A percentile compares a stretch with the other conserved stretches of the same genome.
Conservation (phyloP, 2,113 vertebrate genomes). For the Diadophis punctatus region DNA sequence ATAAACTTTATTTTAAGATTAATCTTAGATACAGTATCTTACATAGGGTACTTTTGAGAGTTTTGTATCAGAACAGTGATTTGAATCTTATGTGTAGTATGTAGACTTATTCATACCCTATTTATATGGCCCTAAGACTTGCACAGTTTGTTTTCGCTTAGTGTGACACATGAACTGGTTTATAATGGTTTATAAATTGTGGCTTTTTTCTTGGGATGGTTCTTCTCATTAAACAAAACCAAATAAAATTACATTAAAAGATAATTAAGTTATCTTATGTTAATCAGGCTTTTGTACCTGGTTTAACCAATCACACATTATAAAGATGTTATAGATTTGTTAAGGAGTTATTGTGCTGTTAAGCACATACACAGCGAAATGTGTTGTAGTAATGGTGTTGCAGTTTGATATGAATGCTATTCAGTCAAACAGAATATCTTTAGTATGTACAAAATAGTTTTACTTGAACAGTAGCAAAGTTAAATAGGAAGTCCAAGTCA, state of each 20-base stretch:
- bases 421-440: no score
- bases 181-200: background rate
- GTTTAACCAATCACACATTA: background rate
- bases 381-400: no score
- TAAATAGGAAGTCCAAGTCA: no score
- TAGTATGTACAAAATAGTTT: no score
- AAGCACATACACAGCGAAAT: no score
- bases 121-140: background rate
- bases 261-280: background rate
- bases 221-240: background rate
- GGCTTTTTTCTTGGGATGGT: background rate
- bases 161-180: background rate
- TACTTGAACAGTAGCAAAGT: no score
- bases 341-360: no score
- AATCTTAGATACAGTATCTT: background rate
- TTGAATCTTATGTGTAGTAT: background rate
- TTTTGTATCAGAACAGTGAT: background rate
- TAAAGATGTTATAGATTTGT: slow-evolving; percentile 27
- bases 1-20: background rate
- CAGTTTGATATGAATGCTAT: no score
- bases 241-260: background rate
- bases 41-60: background rate
- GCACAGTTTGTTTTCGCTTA: background rate
- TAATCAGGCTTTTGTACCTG: background rate
- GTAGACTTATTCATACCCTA: background rate